Evolutionary conservation across 2,797 vertebrate species (phyloP), one percentile per base, ranked within the genome.

Genomic region (Nannoperca australis): DNA sequence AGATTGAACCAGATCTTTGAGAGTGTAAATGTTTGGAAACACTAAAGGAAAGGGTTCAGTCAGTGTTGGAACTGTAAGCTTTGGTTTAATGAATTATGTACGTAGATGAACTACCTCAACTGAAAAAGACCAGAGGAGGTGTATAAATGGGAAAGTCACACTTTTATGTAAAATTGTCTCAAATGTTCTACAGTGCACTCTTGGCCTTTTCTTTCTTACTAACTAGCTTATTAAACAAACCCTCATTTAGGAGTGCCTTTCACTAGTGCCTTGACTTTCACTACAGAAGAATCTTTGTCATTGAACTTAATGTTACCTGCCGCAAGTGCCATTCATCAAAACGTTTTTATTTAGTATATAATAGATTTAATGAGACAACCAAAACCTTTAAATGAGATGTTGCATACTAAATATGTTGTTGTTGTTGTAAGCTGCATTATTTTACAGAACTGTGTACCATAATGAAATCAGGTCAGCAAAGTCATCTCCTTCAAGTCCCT

Each of bases 271-370:
- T 27, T 27, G 24, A 27, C 24, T 27, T 27, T 3, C 9, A 62
- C 24, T 18, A 30, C 40, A 65, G 11, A 65, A 68, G 20, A 14
- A n/a, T 27, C 13, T 50, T 49, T 59, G 5, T 59, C 45, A 18
- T 45, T 32, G 30, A 68, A 47, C 36, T 34, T 38, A 17, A 56
- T 67, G 59, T 80, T 63, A 53, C 47, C 55, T n/a, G 38, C 64
- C 60, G 55, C 2, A 68, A 63, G 73, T 87, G 74, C 80, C 81
- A 67, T 44, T 71, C 6, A 27, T 73, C n/a, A 53, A 61, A 67
- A 55, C 7, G 7, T n/a, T 44, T 61, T n/a, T n/a, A n/a, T n/a
- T n/a, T n/a, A n/a, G n/a, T n/a, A n/a, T n/a, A n/a, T n/a, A n/a
- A n/a, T n/a, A n/a, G n/a, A n/a, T 56, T 70, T 62, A 32, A 80